Percentiles rank a stretch among this genome's conserved stretches.
These are phyloP conservation scores for Bombylius discolor DNA, from an alignment of 2,888 invertebrate genomes.

Conservation along the genomic window DNA sequence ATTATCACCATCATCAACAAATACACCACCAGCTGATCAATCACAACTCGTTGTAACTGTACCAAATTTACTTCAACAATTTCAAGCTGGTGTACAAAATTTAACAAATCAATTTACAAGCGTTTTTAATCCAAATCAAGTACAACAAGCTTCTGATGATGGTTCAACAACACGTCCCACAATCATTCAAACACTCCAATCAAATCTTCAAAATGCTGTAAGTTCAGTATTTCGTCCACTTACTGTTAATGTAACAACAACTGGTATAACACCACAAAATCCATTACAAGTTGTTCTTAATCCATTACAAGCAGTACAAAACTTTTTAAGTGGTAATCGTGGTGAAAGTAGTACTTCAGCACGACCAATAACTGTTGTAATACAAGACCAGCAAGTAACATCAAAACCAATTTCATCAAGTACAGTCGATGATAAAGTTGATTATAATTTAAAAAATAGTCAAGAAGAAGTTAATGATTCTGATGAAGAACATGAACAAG, in stretches of 20 bases:
- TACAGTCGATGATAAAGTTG: conserved; percentile 8
- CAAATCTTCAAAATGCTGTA: conserved; percentile 10
- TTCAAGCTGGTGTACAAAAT: conserved; percentile 12
- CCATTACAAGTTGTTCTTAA: conserved; percentile 7
- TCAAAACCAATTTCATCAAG: not conserved
- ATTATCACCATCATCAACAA: conserved; percentile 3
- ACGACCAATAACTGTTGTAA: not conserved
- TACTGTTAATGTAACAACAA: not conserved
- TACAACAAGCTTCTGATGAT: not conserved
- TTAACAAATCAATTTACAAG: conserved; percentile 9
- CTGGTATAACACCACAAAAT: conserved; percentile 3
- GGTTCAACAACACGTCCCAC: not conserved
- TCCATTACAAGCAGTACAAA: conserved; percentile 8
- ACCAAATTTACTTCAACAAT: conserved; percentile 5
- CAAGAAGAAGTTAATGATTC: not conserved
- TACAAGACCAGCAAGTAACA: not conserved
- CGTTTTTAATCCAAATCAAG: conserved; percentile 5
- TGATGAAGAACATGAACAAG: not conserved
- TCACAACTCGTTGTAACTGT: not conserved
- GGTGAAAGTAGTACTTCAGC: not conserved
- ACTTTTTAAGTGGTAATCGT: conserved; percentile 8
- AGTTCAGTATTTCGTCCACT: conserved; percentile 9
- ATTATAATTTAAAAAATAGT: conserved; percentile 6
- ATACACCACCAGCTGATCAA: not conserved
- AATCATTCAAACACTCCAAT: conserved; percentile 6